phyloP scores from a whole-genome alignment of 2,113 vertebrate genomes.

The Trachemys scripta region DNA sequence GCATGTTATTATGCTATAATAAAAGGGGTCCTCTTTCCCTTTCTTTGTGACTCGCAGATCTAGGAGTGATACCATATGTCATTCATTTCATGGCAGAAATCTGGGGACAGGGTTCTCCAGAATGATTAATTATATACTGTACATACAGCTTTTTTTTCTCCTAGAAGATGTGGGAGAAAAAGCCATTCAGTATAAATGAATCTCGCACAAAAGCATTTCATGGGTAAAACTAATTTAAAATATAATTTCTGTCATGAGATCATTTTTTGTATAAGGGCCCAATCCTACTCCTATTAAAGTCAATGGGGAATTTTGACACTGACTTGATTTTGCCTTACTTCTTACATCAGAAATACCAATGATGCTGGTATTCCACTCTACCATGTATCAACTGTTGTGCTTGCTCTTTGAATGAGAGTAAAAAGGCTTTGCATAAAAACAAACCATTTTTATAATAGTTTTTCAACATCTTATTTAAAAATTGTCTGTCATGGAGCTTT shows the following conservation, averaged over 20 bases:
- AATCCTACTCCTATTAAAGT: not conserved
- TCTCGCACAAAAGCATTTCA: not conserved
- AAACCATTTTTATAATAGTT: not conserved
- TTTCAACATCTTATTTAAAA: not conserved
- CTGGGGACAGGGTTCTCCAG: conserved; percentile 55
- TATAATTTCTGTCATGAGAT: not conserved
- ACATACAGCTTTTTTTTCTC: not conserved
- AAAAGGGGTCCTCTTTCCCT: conserved; percentile 73
- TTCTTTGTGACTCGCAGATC: conserved; percentile 73
- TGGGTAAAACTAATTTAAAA: conserved; percentile 43
- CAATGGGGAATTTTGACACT: not conserved
- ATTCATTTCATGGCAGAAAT: conserved; percentile 70
- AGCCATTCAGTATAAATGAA: conserved; percentile 6
- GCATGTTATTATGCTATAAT: conserved; percentile 73
- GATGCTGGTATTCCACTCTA: not conserved
- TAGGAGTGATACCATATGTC: conserved; percentile 71
- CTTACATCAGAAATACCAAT: not conserved
- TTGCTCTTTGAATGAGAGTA: not conserved
- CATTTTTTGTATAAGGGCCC: not conserved
- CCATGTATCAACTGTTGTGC: not conserved
- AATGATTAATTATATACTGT: conserved; percentile 55
- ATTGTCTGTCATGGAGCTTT: not conserved
- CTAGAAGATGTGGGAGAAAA: conserved; percentile 56
- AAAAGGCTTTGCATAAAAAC: not conserved
- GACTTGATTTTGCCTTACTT: not conserved